phyloP scores from a whole-genome alignment of 1,140 invertebrate genomes.

The Lepidotrigona ventralis region DNA sequence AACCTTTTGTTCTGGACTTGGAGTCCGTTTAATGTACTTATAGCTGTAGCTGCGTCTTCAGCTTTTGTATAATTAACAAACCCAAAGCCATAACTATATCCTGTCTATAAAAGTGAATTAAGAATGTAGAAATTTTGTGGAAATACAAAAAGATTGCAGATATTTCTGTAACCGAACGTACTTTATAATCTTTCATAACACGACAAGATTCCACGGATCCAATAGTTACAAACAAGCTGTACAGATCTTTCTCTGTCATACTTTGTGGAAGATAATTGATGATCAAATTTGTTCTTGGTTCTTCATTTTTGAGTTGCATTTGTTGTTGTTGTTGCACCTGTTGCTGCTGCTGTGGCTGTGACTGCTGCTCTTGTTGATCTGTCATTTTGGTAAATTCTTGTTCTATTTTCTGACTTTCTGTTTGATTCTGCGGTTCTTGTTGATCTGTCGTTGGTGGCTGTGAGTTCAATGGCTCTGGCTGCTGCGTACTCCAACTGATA shows the following conservation, averaged over 20 bases:
- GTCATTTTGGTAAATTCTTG: slow-evolving; percentile 69
- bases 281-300: slow-evolving; percentile 90
- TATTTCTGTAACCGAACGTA: slow-evolving; percentile 70
- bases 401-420: slow-evolving; percentile 14
- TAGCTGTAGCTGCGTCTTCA: slow-evolving; percentile 92
- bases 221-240: slow-evolving; percentile 92
- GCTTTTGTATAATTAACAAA: slow-evolving; percentile 95
- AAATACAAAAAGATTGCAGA: not conserved
- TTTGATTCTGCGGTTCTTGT: slow-evolving; percentile 21
- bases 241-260: slow-evolving; percentile 94
- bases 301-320: slow-evolving; percentile 64
- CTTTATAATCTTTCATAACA: slow-evolving; percentile 95
- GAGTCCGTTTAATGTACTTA: slow-evolving; percentile 92
- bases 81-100: slow-evolving; percentile 97
- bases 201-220: slow-evolving; percentile 93
- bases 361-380: slow-evolving; percentile 68
- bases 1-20: slow-evolving; percentile 88
- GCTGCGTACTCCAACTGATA: slow-evolving; percentile 73
- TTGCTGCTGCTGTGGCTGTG: slow-evolving; percentile 53
- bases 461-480: slow-evolving; percentile 54
- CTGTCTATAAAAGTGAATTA: slow-evolving; percentile 84
- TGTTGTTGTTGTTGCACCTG: slow-evolving; percentile 54
- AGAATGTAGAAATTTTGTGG: not conserved
- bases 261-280: slow-evolving; percentile 97
- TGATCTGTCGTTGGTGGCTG: slow-evolving; percentile 7